Conservation (phyloP, 2,113 vertebrate genomes). For the Bufo bufo region DNA sequence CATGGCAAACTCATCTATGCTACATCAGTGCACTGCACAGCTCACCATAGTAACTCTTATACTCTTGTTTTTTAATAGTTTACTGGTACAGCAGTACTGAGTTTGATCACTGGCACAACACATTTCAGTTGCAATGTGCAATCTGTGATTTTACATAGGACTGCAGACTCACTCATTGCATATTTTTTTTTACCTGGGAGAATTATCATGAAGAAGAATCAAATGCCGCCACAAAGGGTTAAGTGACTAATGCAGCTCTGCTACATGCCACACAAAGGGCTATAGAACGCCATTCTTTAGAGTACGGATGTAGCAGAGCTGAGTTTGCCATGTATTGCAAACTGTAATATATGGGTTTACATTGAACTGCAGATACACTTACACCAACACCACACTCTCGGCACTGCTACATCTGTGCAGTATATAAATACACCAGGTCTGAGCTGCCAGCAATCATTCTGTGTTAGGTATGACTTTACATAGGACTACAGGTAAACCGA, state of each 20-base stretch:
- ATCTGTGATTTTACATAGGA: background rate
- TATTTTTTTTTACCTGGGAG: too few species aligned
- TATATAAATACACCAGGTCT: background rate
- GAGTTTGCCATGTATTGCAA: background rate
- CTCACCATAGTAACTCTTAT: background rate
- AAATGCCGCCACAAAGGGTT: too few species aligned
- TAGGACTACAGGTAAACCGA: background rate
- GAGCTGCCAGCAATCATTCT: background rate
- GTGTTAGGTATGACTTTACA: background rate
- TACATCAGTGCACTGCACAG: background rate
- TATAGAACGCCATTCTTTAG: too few species aligned
- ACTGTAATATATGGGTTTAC: background rate
- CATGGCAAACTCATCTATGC: background rate
- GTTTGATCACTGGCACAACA: background rate
- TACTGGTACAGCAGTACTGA: background rate
- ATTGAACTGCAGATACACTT: background rate
- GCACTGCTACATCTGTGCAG: background rate
- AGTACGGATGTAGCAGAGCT: background rate
- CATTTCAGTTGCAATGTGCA: background rate
- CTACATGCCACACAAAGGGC: too few species aligned
- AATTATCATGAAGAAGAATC: too few species aligned
- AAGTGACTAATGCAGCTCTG: background rate
- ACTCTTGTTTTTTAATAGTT: too few species aligned
- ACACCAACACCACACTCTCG: too few species aligned
- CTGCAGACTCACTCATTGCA: background rate